Percentiles rank a stretch among this genome's conserved stretches.
Conservation (phyloP, 2,888 invertebrate species). For the Furcula furcula region DNA sequence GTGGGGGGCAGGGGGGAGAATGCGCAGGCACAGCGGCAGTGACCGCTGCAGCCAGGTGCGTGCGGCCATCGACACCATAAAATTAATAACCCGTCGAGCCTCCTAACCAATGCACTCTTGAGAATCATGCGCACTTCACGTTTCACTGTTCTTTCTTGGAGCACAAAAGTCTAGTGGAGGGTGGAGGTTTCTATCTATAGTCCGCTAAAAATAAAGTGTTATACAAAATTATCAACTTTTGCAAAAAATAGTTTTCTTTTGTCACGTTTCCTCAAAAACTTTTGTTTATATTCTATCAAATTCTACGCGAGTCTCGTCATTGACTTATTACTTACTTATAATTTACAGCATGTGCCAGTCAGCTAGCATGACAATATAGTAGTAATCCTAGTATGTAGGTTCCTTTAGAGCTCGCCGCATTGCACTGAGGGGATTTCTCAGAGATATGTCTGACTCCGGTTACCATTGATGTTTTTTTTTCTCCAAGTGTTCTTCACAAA, state of each 20-base stretch:
- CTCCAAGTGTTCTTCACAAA: conserved; percentile 12
- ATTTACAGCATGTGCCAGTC: no score
- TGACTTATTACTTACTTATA: no score
- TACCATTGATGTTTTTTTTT: conserved; percentile 41
- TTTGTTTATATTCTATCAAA: no score
- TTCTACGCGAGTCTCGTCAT: no score
- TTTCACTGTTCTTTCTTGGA: conserved; percentile 23
- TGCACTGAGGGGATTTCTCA: conserved; percentile 43
- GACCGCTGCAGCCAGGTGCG: conserved; percentile 77
- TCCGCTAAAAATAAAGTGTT: no score
- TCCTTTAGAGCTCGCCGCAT: conserved; percentile 36
- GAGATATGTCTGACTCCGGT: conserved; percentile 47
- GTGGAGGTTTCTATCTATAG: no score
- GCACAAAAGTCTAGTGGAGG: no score
- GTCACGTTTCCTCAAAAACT: no score
- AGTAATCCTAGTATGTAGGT: conserved; percentile 40
- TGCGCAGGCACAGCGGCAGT: conserved; percentile 58
- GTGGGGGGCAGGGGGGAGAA: conserved; percentile 31
- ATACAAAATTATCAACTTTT: no score
- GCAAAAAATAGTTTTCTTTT: no score
- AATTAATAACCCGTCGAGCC: conserved; percentile 79
- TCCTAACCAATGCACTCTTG: conserved; percentile 72
- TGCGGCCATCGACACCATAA: conserved; percentile 81
- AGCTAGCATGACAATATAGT: no score
- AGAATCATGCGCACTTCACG: conserved; percentile 58